phyloP scores from a whole-genome alignment of 1,140 invertebrate species.

The Tetranychus cinnabarinus region DNA sequence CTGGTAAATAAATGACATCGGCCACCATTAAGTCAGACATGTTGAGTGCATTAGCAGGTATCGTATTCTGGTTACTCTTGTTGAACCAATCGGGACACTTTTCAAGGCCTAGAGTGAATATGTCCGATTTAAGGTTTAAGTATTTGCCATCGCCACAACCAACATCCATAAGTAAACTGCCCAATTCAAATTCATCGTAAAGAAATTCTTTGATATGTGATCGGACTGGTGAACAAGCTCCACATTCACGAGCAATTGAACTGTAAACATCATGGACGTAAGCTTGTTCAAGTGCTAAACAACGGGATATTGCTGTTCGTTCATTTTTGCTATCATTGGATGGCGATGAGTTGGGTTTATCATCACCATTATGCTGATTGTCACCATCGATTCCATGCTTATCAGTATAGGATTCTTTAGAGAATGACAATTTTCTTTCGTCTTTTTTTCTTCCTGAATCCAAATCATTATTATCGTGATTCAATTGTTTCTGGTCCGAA shows the following conservation, averaged over 20 bases:
- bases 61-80: not conserved
- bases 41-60: constrained; percentile 30
- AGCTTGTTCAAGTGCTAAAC: not conserved
- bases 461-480: too few relatives aligned
- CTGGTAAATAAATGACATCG: constrained; percentile 47
- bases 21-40: constrained; percentile 37
- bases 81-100: not conserved
- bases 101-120: constrained; percentile 48
- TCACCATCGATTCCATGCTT: too few relatives aligned
- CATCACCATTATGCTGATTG: too few relatives aligned
- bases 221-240: constrained; percentile 76
- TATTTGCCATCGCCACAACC: constrained; percentile 98
- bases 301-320: not conserved
- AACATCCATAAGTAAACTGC: constrained; percentile 57
- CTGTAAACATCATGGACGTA: constrained; percentile 53
- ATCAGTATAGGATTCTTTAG: too few relatives aligned
- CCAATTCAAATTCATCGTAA: constrained; percentile 28
- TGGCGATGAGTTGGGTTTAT: not conserved
- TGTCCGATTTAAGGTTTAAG: constrained; percentile 22
- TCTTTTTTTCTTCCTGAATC: too few relatives aligned
- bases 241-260: constrained; percentile 70
- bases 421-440: too few relatives aligned
- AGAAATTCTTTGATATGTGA: constrained; percentile 65
- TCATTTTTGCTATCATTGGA: not conserved
- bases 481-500: too few relatives aligned